A percentile compares a stretch with the other conserved stretches of the same genome.
Conservation (phyloP, 1,140 invertebrate species). For the Drosophila santomea region DNA sequence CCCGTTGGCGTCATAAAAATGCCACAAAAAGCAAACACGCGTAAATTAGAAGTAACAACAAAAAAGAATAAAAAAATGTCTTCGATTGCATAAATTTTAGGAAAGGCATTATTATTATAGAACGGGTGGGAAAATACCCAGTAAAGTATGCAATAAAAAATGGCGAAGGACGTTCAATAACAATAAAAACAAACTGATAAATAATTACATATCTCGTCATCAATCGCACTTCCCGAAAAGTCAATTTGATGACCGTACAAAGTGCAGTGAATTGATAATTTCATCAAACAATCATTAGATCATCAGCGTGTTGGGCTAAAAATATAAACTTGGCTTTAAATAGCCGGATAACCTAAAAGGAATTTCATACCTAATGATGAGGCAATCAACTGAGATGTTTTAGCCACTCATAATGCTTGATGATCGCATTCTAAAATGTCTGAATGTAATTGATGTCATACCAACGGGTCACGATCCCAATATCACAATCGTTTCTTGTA, state of each 20-base stretch:
- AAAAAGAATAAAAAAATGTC: conserved; percentile 9
- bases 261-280: conserved; percentile 26
- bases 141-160: conserved; percentile 60
- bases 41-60: conserved; percentile 61
- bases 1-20: conserved; percentile 55
- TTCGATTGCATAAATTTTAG: conserved; percentile 59
- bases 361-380: conserved; percentile 22
- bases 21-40: conserved; percentile 59
- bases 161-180: conserved; percentile 35
- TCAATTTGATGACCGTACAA: conserved; percentile 29
- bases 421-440: neutral
- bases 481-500: neutral
- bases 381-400: neutral
- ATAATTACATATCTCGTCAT: conserved; percentile 4
- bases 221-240: conserved; percentile 10
- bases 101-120: neutral
- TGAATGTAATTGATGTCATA: neutral
- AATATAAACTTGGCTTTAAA: conserved; percentile 23
- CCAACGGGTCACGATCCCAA: neutral
- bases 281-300: conserved; percentile 37
- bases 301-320: conserved; percentile 19
- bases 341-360: conserved; percentile 9
- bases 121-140: conserved; percentile 17
- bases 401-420: conserved; percentile 1
- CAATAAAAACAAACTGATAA: conserved; percentile 11